Base-by-base conservation (phyloP, 2,113 vertebrate genomes). In the Mus spicilegus region DNA sequence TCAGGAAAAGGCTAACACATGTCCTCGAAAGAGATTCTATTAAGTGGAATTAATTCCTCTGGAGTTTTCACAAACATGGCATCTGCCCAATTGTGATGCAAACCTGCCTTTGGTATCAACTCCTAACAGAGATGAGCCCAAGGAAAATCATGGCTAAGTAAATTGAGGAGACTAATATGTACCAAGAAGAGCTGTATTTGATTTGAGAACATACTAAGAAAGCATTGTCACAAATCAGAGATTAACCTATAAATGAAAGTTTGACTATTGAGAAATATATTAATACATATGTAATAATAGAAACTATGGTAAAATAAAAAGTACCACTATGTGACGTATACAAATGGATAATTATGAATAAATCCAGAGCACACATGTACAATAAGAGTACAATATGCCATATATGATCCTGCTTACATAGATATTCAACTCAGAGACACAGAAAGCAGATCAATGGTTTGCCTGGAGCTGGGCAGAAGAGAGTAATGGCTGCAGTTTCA, bases 41-140 rank as follows among this genome's bases (percentile, higher is more conserved):
- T 80, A 75, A 94, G 85, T 75, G 46, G 56, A 94, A 93, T 88
- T 65, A 75, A 78, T 84, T 78, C 17, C 28, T 78, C 70, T 75
- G 51, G 73, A 73, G 26, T 82, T 42, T 69, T 70, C 33, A 65
- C 77, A 63, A 39, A 46, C 20, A 69, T 72, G 67, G 58, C 3
- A 22, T 13, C 67, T 81, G 80, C 10, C 36, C 61, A 49, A 46
- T 14, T 70, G 51, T 16, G 51, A 80, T 63, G 56, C 33, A 87
- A 92, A 61, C 5, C 22, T 69, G 81, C 86, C 24, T n/a, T 75
- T 1, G 12, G 36, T 42, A 56, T 24, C n/a, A 46, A 36, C 54
- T 54, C 33, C 36, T 58, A 24, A 39, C 63, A 61, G 12, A 9
- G 8, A 26, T 39, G 7, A 33, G 20, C 24, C 11, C 16, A 56